These are phyloP conservation scores for Parauchenoglanis punctatus DNA, from an alignment of 2,797 vertebrate genomes.

Conservation along the genomic window DNA sequence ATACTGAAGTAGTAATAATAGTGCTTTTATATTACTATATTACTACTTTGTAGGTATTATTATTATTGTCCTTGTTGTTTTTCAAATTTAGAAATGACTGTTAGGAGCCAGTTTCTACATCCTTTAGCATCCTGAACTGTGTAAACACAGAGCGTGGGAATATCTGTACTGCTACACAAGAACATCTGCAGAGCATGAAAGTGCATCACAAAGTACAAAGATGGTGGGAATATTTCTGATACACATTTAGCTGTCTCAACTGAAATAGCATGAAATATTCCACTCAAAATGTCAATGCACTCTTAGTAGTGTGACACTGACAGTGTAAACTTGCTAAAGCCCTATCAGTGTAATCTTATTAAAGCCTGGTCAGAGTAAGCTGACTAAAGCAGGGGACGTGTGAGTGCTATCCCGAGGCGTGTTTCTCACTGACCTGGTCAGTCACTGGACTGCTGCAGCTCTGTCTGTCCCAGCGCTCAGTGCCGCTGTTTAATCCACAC, in stretches of 20 bases:
- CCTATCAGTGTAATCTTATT: neutral
- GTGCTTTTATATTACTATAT: neutral
- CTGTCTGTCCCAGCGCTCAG: slow-evolving; percentile 10
- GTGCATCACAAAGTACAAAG: neutral
- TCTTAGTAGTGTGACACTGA: no score
- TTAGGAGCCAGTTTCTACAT: neutral
- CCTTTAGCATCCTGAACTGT: neutral
- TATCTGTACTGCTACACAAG: neutral
- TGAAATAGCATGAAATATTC: no score
- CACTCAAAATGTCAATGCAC: neutral
- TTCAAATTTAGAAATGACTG: neutral
- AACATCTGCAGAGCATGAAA: slow-evolving; percentile 6
- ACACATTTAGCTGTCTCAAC: neutral
- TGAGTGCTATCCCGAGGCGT: neutral
- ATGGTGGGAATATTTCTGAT: neutral
- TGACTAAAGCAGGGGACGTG: no score
- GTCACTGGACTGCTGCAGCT: slow-evolving; percentile 3
- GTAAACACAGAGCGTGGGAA: slow-evolving; percentile 16
- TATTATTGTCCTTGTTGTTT: neutral
- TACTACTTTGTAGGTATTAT: neutral
- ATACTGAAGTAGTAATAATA: neutral
- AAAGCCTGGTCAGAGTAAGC: neutral
- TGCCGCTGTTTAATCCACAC: slow-evolving; percentile 18
- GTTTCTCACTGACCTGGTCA: slow-evolving; percentile 12
- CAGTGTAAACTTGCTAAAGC: neutral